Base-by-base conservation (phyloP, 1,140 invertebrate genomes). In the Rhyzopertha dominica region DNA sequence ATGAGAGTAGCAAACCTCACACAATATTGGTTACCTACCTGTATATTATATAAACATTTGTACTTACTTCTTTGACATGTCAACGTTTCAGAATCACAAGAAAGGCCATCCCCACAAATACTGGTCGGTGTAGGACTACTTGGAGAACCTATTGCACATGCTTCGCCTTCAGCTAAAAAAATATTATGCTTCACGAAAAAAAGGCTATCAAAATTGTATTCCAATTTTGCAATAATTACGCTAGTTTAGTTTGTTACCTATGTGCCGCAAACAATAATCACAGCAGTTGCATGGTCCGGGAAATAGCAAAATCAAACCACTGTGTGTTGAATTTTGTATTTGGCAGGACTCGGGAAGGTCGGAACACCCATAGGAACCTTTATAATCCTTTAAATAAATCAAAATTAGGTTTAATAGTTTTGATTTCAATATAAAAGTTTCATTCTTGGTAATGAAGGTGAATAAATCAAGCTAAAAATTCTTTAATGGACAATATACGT, bases 211-310 rank as follows among this genome's bases (percentile, higher is more conserved):
- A 13, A 13, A 34, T 8, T 8, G 14, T 12, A 8, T 34, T 7
- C 14, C 14, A 16, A 18, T 14, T 8, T 4, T n/a, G 13, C 10
- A 41, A 12, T 9, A 13, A 18, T 5, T 28, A 29, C 31, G 30
- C 17, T 5, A 10, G 30, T 12, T 45, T 46, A 13, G 14, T 13
- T 18, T 50, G 48, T 56, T 59, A 74, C 71, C 50, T 39, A 73
- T 59, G 51, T 73, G 65, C 8, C 65, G 62, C 18, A 79, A 45
- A 46, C 77, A 79, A 54, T 69, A 77, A 4, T 73, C 56, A 44
- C 78, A 79, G 48, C 78, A 80, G 53, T 77, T 78, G 59, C 78
- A 79, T 1, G 68, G 51, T 10, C 71, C 73, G 0, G 74, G 72
- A 8, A 71, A 76, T 0, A 61, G 66, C 14, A 79, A 43, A 58